phyloP scores from a whole-genome alignment of 2,113 vertebrate species.

The Callorhinus ursinus region DNA sequence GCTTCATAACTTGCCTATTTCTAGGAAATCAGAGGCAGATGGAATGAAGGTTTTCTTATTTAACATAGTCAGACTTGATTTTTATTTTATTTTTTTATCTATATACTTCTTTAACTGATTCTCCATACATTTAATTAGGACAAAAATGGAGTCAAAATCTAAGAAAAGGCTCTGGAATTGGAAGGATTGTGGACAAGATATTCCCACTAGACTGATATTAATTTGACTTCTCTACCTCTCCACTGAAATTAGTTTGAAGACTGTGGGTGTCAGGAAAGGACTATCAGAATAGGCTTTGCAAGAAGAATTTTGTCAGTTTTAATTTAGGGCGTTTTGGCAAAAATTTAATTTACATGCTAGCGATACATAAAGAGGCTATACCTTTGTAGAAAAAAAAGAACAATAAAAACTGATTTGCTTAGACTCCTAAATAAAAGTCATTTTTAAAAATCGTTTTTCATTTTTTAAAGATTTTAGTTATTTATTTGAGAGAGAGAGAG shows the following conservation, averaged over 20 bases:
- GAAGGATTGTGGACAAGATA: conserved; percentile 13
- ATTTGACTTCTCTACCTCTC: conserved; percentile 1
- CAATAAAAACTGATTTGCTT: not conserved
- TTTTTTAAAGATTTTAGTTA: not conserved
- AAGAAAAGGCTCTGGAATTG: conserved; percentile 22
- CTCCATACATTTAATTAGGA: not conserved
- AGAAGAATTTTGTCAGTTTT: conserved; percentile 45
- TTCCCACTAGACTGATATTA: conserved; percentile 43
- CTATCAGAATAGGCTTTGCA: not conserved
- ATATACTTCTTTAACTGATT: not conserved
- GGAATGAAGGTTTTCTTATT: not conserved
- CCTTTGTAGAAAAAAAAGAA: not conserved
- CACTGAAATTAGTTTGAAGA: conserved; percentile 52
- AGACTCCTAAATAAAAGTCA: not conserved
- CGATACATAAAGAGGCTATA: not conserved
- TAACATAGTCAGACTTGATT: not conserved
- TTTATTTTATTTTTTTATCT: not conserved
- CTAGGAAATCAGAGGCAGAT: not conserved
- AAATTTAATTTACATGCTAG: not conserved
- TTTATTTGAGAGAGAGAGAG: no score
- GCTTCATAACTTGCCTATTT: not conserved
- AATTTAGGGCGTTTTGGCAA: conserved; percentile 37
- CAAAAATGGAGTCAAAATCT: conserved; percentile 31
- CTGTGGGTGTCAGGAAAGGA: not conserved
- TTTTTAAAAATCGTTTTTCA: not conserved